Percentiles rank a stretch among this genome's conserved stretches.
Conservation (phyloP, 2,113 vertebrate species). For the Neotragus pygmaeus region DNA sequence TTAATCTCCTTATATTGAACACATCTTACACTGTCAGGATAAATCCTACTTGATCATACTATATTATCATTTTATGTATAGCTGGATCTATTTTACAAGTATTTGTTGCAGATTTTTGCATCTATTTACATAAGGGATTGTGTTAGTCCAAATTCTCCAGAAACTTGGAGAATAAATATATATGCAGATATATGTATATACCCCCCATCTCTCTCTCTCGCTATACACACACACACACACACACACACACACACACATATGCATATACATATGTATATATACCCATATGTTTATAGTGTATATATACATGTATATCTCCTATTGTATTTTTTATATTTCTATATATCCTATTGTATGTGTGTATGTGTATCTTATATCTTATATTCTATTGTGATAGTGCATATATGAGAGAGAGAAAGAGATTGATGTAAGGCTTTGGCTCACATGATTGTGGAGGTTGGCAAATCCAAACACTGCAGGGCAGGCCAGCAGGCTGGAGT, state of each 20-base stretch:
- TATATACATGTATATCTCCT: neutral
- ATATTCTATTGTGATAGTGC: neutral
- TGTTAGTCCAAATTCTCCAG: neutral
- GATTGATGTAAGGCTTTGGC: neutral
- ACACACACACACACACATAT: accelerated
- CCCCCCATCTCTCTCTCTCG: neutral
- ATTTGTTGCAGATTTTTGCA: neutral
- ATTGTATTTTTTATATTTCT: neutral
- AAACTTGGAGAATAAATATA: neutral
- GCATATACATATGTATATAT: neutral
- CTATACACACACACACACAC: accelerated
- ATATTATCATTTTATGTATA: neutral
- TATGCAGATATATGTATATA: neutral
- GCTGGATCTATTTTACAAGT: neutral
- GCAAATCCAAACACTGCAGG: neutral
- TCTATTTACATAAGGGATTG: neutral
- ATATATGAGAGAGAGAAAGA: neutral
- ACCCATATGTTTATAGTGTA: neutral
- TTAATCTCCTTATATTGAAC: neutral
- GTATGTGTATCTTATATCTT: neutral
- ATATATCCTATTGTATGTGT: neutral
- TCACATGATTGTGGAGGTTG: neutral
- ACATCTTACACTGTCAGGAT: neutral
- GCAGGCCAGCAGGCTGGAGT: neutral
- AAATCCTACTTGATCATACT: neutral